Evolutionary conservation across 2,113 vertebrate genomes (phyloP).

Genomic region (Podarcis muralis): DNA sequence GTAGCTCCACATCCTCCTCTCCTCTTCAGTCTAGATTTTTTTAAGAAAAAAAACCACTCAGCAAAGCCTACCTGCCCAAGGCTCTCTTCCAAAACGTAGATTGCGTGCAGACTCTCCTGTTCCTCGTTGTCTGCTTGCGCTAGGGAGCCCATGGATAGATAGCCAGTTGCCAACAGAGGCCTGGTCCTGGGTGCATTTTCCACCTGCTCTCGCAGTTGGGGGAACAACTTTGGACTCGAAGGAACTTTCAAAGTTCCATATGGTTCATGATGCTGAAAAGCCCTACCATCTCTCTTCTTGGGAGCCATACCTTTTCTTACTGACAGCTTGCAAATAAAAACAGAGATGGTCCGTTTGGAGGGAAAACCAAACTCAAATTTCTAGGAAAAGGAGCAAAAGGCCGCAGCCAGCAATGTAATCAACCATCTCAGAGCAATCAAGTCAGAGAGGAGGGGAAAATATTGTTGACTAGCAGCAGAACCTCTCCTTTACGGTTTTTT

Average conservation of each 20-base stretch:
- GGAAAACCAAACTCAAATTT: neutral
- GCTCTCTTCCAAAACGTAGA: slow-evolving; percentile 20
- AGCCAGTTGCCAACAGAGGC: neutral
- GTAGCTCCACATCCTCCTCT: no score
- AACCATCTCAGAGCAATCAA: neutral
- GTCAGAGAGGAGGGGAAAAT: neutral
- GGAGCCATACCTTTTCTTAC: neutral
- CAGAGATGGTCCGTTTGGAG: neutral
- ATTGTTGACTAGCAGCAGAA: neutral
- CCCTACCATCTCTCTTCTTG: slow-evolving; percentile 6
- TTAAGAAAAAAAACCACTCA: neutral
- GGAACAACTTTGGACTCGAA: neutral
- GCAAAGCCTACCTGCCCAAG: slow-evolving; percentile 18
- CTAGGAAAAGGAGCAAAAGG: neutral
- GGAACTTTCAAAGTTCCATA: neutral
- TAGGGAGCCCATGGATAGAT: neutral
- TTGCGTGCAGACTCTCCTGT: neutral
- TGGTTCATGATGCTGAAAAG: neutral
- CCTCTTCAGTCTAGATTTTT: neutral
- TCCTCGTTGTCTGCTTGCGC: neutral
- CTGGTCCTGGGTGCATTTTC: neutral
- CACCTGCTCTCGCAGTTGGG: neutral
- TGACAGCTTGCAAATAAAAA: neutral
- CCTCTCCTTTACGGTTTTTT: neutral
- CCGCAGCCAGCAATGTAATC: neutral